Percentiles rank a stretch among this genome's conserved stretches.
These are phyloP conservation scores for Mus musculus DNA, from an alignment of 2,113 vertebrate genomes.

Conservation along the genomic window GRCm39 chr8:64888501-64889000, in stretches of 20 bases:
- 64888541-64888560: too few species aligned
- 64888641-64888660: background rate
- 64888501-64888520: background rate
- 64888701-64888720: background rate
- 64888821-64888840: background rate
- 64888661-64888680: background rate
- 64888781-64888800: background rate
- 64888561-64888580: background rate
- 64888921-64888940: background rate
- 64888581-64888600: background rate
- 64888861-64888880: accelerated
- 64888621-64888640: background rate
- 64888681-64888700: background rate
- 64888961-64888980: background rate
- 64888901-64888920: background rate
- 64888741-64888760: background rate
- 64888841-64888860: background rate
- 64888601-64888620: background rate
- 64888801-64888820: background rate
- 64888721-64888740: background rate
- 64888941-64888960: background rate
- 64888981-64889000: background rate
- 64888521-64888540: background rate
- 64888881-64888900: background rate
- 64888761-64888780: background rate